Evolutionary conservation across 2,113 vertebrate species (phyloP), one percentile per base, ranked within the genome.

Genomic region (Salvelinus namaycush): DNA sequence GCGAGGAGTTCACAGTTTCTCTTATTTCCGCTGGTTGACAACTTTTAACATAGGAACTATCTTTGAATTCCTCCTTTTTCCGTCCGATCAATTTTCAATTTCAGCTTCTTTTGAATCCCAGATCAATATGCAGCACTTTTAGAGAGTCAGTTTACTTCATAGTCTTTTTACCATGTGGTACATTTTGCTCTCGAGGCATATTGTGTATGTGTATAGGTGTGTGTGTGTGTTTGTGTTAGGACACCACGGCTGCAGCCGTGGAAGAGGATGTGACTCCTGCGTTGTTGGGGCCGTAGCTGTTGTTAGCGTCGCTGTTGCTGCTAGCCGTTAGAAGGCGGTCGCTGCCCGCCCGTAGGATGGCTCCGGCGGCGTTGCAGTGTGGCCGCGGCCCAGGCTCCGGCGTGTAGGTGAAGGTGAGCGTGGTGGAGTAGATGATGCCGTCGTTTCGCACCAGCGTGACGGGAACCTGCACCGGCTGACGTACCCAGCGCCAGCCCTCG

Each of bases 401-500:
- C 1, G 98, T 99, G 94, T 99, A 99, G 11, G 98, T 99, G 80
- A 99, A 99, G 86, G 97, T 99, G 94, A 99, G 96, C 84, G 97
- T 98, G 92, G 98, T 99, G 91, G 98, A 99, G 91, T 99, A 99
- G 93, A 99, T 99, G 80, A 99, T 96, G 86, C 98, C 98, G 84
- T 99, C 98, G 4, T 96, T 98, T 76, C 97, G 93, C 83, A 99
- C 98, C 95, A 99, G 95, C 86, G 98, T 99, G 86, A 99, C 98
- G 79, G 98, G 98, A 73, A 99, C 98, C 91, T 99, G 98, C 72
- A 99, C 98, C 48, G 98, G 98, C 89, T 99, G 98, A 65, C 97
- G 94, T 77, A 99, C 98, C 97, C 98, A 99, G 85, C 97, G 91
- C 98, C 98, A 99, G 16, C 97, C 98, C 94, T 99, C 97, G 81